These are phyloP conservation scores for Pyralis farinalis DNA, from an alignment of 2,888 invertebrate species.

Conservation along the genomic window DNA sequence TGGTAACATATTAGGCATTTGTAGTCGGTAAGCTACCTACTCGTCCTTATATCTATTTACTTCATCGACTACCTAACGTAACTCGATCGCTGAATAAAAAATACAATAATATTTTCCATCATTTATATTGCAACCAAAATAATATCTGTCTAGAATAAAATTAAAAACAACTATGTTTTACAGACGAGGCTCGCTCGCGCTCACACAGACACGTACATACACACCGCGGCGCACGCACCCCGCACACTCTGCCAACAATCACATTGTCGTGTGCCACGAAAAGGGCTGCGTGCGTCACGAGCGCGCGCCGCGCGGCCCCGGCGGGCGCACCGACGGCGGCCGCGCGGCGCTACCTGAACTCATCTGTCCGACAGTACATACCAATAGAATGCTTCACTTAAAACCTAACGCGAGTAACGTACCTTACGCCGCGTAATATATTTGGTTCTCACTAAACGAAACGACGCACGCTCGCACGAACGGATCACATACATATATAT, in stretches of 20 bases:
- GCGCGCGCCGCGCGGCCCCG: too few relatives aligned
- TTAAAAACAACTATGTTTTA: slow-evolving; percentile 41
- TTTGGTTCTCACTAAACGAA: slow-evolving; percentile 64
- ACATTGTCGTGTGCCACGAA: neutral
- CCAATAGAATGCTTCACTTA: slow-evolving; percentile 1
- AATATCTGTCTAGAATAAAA: slow-evolving; percentile 61
- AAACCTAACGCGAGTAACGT: slow-evolving; percentile 26
- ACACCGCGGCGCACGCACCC: neutral
- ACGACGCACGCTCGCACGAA: slow-evolving; percentile 31
- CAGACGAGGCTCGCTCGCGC: slow-evolving; percentile 19
- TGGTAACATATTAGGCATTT: slow-evolving; percentile 50
- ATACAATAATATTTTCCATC: slow-evolving; percentile 22
- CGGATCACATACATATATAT: slow-evolving; percentile 33
- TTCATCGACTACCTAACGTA: slow-evolving; percentile 8
- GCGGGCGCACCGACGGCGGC: too few relatives aligned
- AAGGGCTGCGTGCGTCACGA: neutral
- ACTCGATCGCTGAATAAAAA: slow-evolving; percentile 25
- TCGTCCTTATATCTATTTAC: slow-evolving; percentile 18
- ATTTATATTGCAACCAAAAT: slow-evolving; percentile 45
- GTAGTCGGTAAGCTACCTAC: slow-evolving; percentile 37
- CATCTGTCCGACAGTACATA: too few relatives aligned
- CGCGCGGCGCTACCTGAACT: too few relatives aligned
- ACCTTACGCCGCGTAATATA: slow-evolving; percentile 48
- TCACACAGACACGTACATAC: slow-evolving; percentile 18
- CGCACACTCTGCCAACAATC: neutral